phyloP scores from a whole-genome alignment of 2,888 invertebrate species.

The Nematopogon swammerdamellus region DNA sequence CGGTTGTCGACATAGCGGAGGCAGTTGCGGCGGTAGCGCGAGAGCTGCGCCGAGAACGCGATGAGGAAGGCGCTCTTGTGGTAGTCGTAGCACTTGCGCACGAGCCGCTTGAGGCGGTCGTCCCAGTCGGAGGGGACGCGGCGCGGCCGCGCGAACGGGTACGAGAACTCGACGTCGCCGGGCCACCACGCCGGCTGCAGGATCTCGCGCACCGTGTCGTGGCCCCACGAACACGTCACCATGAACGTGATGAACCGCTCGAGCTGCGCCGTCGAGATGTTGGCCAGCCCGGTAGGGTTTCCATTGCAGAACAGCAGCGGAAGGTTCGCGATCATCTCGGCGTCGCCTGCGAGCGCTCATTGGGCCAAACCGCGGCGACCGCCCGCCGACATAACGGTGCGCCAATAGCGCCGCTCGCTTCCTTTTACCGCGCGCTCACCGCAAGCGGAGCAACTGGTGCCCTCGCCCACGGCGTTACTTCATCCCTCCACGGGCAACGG shows the following conservation, averaged over 20 bases:
- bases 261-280: constrained; percentile 59
- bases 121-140: constrained; percentile 53
- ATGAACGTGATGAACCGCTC: constrained; percentile 72
- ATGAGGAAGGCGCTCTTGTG: constrained; percentile 69
- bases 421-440: not conserved
- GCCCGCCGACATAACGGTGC: constrained; percentile 38
- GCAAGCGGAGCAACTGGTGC: not conserved
- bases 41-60: constrained; percentile 67
- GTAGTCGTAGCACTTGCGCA: constrained; percentile 66
- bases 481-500: too few relatives aligned
- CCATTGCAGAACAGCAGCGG: constrained; percentile 70
- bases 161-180: constrained; percentile 59
- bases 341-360: constrained; percentile 40
- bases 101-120: constrained; percentile 60
- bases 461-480: not conserved
- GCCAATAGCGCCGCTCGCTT: too few relatives aligned
- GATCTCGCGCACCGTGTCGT: constrained; percentile 54
- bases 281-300: constrained; percentile 64
- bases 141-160: constrained; percentile 59
- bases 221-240: constrained; percentile 72
- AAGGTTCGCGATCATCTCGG: constrained; percentile 68
- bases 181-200: constrained; percentile 72
- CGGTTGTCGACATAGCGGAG: constrained; percentile 69
- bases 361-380: constrained; percentile 32
- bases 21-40: constrained; percentile 60